Percentiles rank a stretch among this genome's conserved stretches.
These are phyloP conservation scores for Tipula helvola DNA, from an alignment of 2,888 invertebrate species.

Conservation along the genomic window DNA sequence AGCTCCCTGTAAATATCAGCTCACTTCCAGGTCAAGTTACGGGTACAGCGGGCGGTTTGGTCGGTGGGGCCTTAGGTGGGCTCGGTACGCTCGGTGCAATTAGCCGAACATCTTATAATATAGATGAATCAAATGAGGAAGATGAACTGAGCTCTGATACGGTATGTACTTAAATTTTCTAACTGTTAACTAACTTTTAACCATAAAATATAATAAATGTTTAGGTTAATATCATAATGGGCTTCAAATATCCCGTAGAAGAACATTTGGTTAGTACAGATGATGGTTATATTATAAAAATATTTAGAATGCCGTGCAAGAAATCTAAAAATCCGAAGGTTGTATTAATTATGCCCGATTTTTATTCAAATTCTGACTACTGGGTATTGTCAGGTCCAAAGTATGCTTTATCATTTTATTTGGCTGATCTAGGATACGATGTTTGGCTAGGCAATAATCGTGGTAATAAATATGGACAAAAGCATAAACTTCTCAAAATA, in stretches of 20 bases:
- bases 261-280: not conserved
- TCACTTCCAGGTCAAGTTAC: too few species aligned
- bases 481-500: not conserved
- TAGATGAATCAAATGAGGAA: not conserved
- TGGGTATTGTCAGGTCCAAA: not conserved
- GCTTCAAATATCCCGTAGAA: not conserved
- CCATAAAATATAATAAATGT: not conserved
- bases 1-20: too few species aligned
- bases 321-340: not conserved
- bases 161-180: not conserved
- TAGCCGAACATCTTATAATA: not conserved
- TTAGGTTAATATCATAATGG: not conserved
- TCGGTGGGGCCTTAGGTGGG: too few species aligned
- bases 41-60: too few species aligned
- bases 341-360: not conserved
- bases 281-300: not conserved
- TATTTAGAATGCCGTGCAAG: not conserved
- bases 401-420: not conserved
- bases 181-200: not conserved
- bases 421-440: not conserved
- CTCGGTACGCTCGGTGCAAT: not conserved
- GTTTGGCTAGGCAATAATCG: not conserved
- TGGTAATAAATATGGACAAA: not conserved
- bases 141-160: not conserved
- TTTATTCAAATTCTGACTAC: not conserved